phyloP scores from a whole-genome alignment of 2,797 vertebrate genomes.

The Hybognathus amarus region DNA sequence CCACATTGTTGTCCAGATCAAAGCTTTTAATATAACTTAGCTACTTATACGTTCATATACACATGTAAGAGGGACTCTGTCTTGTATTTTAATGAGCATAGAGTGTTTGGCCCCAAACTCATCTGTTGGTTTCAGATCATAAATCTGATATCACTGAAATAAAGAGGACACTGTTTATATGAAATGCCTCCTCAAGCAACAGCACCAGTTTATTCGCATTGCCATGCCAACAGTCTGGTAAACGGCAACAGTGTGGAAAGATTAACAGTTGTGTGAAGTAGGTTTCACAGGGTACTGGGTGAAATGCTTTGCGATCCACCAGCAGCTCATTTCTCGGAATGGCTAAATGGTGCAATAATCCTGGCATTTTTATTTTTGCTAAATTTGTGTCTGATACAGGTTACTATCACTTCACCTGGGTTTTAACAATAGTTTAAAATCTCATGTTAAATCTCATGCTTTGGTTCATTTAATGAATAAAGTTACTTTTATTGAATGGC shows the following conservation, averaged over 20 bases:
- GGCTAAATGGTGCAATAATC: slow-evolving; percentile 1
- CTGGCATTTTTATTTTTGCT: neutral
- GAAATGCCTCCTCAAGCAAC: slow-evolving; percentile 29
- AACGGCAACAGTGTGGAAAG: slow-evolving; percentile 48
- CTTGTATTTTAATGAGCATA: neutral
- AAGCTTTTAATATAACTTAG: neutral
- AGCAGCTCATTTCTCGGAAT: slow-evolving; percentile 20
- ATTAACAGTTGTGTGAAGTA: slow-evolving; percentile 44
- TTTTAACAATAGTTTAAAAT: neutral
- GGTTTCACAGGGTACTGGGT: slow-evolving; percentile 34
- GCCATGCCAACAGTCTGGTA: slow-evolving; percentile 40
- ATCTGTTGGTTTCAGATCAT: slow-evolving; percentile 23
- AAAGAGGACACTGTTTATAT: slow-evolving; percentile 28
- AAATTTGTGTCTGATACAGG: neutral
- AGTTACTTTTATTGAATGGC: neutral
- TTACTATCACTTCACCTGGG: neutral
- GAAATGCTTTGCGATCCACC: slow-evolving; percentile 39
- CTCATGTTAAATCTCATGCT: neutral
- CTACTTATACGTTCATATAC: neutral
- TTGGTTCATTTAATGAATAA: neutral
- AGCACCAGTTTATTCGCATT: slow-evolving; percentile 26
- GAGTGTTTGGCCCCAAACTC: neutral
- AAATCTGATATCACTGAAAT: slow-evolving; percentile 28
- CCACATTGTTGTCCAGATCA: neutral
- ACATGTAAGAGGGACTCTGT: slow-evolving; percentile 5